Evolutionary conservation across 2,113 vertebrate species (phyloP), one percentile per base, ranked within the genome.

Genomic region (Halichoerus grypus): DNA sequence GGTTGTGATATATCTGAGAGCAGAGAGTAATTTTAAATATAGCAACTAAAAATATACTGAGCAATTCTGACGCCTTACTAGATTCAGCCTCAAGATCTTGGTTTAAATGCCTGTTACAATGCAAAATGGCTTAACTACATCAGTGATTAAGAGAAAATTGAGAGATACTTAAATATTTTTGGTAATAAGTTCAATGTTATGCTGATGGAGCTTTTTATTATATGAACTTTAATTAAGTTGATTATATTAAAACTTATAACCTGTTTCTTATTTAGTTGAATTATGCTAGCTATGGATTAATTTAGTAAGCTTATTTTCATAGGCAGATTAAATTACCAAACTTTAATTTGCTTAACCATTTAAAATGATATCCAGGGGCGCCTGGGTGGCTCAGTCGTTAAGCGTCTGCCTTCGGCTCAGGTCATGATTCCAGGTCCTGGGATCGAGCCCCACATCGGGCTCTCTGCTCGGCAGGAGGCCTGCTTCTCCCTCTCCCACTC

Each of bases 201-300:
- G 57, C 13, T 87, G 72, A 84, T 92, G 42, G 59, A 77, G 39
- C 4, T 86, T 96, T 97, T 96, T 98, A 96, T 93, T 97, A 83
- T 10, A 92, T 96, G 42, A 96, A 96, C 77, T 82, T 97, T 97
- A 96, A 95, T 96, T 97, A 95, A 94, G 16, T 83, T 96, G 57
- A 94, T 93, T 95, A 94, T 96, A 96, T 96, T 94, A 98, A 98
- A 98, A 96, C 91, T 86, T 97, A 93, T 95, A 98, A 95, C 86
- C 33, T 97, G 79, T 77, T 97, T 95, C 86, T 83, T 97, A 88
- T 87, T 93, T 97, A 89, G 89, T 83, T 96, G 88, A 97, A 91
- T 97, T 96, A 97, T 94, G 18, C 65, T 91, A 96, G 51, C n/a
- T 91, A 82, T 89, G n/a, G 1, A 90, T 94, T 86, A 67, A 95